Evolutionary conservation across 2,113 vertebrate species (phyloP).

Genomic region (Phocoena phocoena): DNA sequence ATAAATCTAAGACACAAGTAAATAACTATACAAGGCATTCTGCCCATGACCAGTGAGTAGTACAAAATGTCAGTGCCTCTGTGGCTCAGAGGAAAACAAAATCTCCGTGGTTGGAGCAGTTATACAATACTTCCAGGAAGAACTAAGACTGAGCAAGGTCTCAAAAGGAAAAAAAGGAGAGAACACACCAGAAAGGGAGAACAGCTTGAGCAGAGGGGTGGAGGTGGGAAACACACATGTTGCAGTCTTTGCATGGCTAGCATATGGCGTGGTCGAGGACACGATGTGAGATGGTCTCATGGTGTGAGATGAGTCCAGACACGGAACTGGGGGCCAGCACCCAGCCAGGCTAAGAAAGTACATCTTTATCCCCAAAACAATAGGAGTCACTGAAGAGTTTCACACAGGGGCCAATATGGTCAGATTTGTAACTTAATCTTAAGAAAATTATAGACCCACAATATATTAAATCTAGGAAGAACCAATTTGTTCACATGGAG

Average conservation of each 20-base stretch:
- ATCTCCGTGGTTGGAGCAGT: background rate
- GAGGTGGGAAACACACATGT: background rate
- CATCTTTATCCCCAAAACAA: background rate
- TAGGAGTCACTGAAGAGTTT: background rate
- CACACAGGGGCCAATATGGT: background rate
- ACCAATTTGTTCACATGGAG: background rate
- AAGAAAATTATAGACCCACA: conserved; percentile 12
- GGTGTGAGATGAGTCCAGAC: background rate
- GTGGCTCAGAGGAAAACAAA: background rate
- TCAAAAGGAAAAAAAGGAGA: background rate
- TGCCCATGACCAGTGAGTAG: background rate
- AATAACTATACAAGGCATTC: background rate
- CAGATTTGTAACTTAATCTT: conserved; percentile 10
- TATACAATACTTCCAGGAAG: background rate
- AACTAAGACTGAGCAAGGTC: background rate
- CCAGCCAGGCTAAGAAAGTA: background rate
- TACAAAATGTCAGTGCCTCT: background rate
- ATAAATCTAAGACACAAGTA: background rate
- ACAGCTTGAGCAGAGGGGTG: background rate
- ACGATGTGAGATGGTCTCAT: no score
- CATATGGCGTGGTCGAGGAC: background rate
- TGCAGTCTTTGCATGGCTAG: background rate
- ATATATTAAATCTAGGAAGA: background rate
- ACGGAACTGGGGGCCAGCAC: background rate
- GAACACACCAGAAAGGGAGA: background rate